Base-by-base conservation (phyloP, 1,140 invertebrate species). In the Pinna nobilis region DNA sequence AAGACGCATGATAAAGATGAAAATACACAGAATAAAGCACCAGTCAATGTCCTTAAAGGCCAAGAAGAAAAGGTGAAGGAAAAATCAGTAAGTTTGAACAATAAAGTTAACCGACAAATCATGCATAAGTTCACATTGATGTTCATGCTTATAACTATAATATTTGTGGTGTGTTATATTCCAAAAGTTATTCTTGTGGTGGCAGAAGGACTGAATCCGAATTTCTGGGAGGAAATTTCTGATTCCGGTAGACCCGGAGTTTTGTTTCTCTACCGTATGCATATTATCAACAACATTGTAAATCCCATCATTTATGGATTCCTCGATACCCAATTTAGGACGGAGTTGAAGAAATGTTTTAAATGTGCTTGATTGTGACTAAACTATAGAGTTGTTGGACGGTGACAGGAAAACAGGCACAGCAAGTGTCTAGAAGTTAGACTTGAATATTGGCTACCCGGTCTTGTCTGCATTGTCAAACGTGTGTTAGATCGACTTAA, bases 121-220 rank as follows among this genome's bases (percentile, higher is more conserved):
- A 23, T n/a, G 50, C 15, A 53, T 13, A 59, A 59, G 11, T 18
- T n/a, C 20, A 30, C 55, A n/a, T 3, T 59, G n/a, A 59, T 59
- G 55, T 59, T 59, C 35, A 33, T 59, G 33, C 15, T 59, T 20
- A 59, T 59, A 30, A 59, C 55, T 20, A 59, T 59, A n/a, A 18
- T 59, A 11, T 59, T 59, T 59, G 18, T 59, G 9, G 33, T 32
- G 20, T 59, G 23, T 33, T 59, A 30, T 59, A 9, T 59, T 23
- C 55, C 55, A 59, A 37, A 32, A 37, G 15, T 59, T 15, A 33
- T 59, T 18, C 25, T 32, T 1, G 30, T 59, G 25, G 28, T 59
- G 25, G 30, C 35, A 32, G 55, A 59, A 32, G 13, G 55, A 33
- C 6, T 32, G 18, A 59, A 15, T 37, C 15, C 20, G 13, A 32